Percentiles rank a stretch among this genome's conserved stretches.
Evolutionary conservation across 2,113 vertebrate genomes (phyloP).

Genomic region (Mormoops blainvillei): DNA sequence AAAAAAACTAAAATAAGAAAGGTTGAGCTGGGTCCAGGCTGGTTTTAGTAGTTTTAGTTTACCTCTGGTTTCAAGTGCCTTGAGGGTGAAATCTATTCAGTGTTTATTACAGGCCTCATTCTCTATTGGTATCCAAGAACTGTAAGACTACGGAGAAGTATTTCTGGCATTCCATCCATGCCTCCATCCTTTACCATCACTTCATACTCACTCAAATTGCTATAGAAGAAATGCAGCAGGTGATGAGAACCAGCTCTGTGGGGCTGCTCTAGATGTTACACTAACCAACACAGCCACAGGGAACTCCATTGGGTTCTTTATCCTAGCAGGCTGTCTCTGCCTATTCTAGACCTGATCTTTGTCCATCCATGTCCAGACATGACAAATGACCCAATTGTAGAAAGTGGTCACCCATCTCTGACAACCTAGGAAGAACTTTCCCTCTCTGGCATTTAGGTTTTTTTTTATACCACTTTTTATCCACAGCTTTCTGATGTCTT

Average conservation of each 20-base stretch:
- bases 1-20: background rate
- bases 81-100: background rate
- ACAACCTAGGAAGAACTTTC: background rate
- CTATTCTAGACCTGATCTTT: background rate
- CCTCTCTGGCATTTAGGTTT: background rate
- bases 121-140: background rate
- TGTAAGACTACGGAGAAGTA: background rate
- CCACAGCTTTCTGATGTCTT: background rate
- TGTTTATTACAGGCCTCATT: background rate
- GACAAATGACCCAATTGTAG: background rate
- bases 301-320: background rate
- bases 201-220: background rate
- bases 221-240: background rate
- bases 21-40: background rate
- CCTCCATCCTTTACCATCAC: background rate
- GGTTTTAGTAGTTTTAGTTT: background rate
- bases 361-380: background rate
- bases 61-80: background rate
- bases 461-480: background rate
- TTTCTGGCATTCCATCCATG: background rate
- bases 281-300: background rate
- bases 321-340: background rate
- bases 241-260: background rate
- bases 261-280: background rate
- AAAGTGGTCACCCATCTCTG: background rate